Base-by-base conservation (phyloP, 2,888 invertebrate species). In the Sisyra terminalis region DNA sequence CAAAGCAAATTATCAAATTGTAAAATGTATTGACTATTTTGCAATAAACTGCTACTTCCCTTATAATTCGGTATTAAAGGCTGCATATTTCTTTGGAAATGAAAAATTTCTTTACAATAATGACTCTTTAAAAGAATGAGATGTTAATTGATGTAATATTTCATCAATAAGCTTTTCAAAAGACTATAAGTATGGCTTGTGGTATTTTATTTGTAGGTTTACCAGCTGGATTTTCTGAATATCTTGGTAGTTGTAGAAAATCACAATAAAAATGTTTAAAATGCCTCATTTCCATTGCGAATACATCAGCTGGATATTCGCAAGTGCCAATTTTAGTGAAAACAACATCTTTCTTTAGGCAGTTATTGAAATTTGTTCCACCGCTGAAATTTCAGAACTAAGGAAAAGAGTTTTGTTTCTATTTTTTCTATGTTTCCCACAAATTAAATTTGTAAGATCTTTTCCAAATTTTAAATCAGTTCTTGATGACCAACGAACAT, bases 101-200 rank as follows among this genome's bases (percentile, higher is more conserved):
- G 16, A 43, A 40, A 35, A 42, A 44, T 43, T 44, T 44, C 44
- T 45, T 45, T 42, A 44, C 36, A 45, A 44, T 35, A 42, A 45
- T 34, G 38, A 44, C 34, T 46, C 29, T 46, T 45, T 44, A 45
- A 46, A 47, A 39, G 42, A 47, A 34, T 43, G 39, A 43, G 39
- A 39, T 29, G 36, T 40, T 37, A 46, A 30, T 44, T 44, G 31
- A 39, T 47, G 29, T 44, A 46, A 46, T 44, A 46, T 47, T 47
- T 46, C 44, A 44, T 47, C 44, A 7, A 46, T 47, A 9, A 47
- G 39, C 24, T 47, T 46, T 5, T 46, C 45, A 47, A 45, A 45
- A 38, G 45, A 36, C 24, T 32, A 3, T 30, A 43, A 45, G 39
- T 44, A 45, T 44, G 3, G 39, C 45, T 36, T 32, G 29, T 7